A percentile compares a stretch with the other conserved stretches of the same genome.
Evolutionary conservation across 2,797 vertebrate species (phyloP).

Genomic region (Balearica regulorum): DNA sequence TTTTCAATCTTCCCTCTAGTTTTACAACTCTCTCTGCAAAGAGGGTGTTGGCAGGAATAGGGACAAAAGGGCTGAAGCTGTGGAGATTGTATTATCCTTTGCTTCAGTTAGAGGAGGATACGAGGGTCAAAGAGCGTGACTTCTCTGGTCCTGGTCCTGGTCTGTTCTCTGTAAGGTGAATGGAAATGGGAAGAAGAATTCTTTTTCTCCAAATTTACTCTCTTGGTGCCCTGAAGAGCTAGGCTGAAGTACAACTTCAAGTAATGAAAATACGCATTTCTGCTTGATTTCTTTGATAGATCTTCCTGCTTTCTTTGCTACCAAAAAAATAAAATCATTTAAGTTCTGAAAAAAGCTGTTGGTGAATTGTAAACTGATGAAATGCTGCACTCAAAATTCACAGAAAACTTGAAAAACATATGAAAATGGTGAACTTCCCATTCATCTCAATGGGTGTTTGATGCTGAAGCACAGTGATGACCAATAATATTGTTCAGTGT

Average conservation of each 20-base stretch:
- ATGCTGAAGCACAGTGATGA: not conserved
- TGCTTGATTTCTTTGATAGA: not conserved
- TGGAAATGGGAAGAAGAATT: not conserved
- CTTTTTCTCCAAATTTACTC: not conserved
- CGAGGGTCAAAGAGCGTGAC: not conserved
- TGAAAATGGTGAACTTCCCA: not conserved
- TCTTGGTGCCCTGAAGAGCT: not conserved
- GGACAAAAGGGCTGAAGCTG: not conserved
- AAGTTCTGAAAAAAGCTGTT: not conserved
- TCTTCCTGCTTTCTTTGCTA: not conserved
- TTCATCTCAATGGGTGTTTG: not conserved
- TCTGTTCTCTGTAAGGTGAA: not conserved
- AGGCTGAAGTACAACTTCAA: not conserved
- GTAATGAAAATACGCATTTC: rapidly evolving
- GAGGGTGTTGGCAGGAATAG: not conserved
- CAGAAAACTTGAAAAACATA: not conserved
- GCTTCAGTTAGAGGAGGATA: not conserved
- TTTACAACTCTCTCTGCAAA: not conserved
- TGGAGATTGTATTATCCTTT: not conserved
- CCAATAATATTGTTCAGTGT: not conserved
- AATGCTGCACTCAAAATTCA: not conserved
- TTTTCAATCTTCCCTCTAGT: not conserved
- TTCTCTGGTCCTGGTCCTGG: not conserved
- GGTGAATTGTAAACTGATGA: not conserved
- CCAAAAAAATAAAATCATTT: not conserved